These are phyloP conservation scores for Planococcus citri DNA, from an alignment of 1,140 invertebrate species.

Conservation along the genomic window DNA sequence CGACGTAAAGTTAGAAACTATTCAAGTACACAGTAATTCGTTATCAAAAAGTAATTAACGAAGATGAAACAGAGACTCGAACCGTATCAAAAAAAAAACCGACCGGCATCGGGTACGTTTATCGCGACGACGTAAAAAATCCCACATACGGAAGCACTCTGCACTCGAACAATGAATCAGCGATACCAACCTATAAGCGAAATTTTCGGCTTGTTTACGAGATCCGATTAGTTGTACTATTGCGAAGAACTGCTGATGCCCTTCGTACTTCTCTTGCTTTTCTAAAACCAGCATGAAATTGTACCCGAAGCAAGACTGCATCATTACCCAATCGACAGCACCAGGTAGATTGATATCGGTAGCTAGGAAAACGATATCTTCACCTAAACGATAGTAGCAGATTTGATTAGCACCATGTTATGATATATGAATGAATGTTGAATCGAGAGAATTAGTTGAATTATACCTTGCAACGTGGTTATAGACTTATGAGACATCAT, in stretches of 20 bases:
- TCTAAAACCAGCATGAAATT: constrained; percentile 99
- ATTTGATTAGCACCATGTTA: no score
- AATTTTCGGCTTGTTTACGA: constrained; percentile 96
- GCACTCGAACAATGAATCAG: not conserved
- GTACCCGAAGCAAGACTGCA: constrained; percentile 98
- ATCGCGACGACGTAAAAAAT: no score
- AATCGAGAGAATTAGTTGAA: not conserved
- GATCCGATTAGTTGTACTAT: constrained; percentile 99
- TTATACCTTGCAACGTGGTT: constrained; percentile 74
- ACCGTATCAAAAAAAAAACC: no score
- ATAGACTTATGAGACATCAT: constrained; percentile 98
- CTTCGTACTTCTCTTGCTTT: constrained; percentile 97
- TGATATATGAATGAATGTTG: not conserved
- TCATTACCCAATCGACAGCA: constrained; percentile 99
- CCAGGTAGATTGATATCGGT: constrained; percentile 99
- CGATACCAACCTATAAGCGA: constrained; percentile 73
- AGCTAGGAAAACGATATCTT: constrained; percentile 98
- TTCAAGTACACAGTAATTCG: no score
- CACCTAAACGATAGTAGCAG: constrained; percentile 40
- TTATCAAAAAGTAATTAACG: no score
- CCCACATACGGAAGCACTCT: no score
- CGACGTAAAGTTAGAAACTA: no score
- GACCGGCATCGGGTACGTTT: no score
- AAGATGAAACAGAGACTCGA: no score
- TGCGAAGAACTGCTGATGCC: constrained; percentile 97